Base-by-base conservation (phyloP, 2,113 vertebrate species). In the Urocitellus parryii region DNA sequence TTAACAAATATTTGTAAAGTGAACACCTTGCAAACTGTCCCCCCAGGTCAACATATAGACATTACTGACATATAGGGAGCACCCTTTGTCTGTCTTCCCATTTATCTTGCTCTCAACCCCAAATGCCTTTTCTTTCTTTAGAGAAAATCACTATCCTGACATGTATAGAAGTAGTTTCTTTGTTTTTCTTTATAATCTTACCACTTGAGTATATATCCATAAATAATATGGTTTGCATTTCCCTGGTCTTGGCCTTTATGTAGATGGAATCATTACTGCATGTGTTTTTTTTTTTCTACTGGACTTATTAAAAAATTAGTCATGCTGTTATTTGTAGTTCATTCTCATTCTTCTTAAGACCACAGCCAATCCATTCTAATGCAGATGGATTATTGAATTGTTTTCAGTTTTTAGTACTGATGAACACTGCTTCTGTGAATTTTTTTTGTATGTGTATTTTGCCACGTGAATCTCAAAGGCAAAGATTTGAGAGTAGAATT, bases 141-240 rank as follows among this genome's bases (percentile, higher is more conserved):
- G 80, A 32, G 72, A 27, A 78, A 45, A 70, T 61, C 12, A 32
- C 32, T 85, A 9, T 34, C 73, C 20, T 90, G 48, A 70, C 13
- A 70, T 77, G 85, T 63, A 78, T 39, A 51, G 34, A 73, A 65
- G 18, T 53, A 65, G 25, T 67, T 82, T 94, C 56, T 22, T 94
- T 89, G 61, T 37, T 94, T 94, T 82, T 83, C 82, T 87, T 91
- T 9, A 13, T 73, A 80, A 73, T 80, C 27, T 53, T 79, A 86
- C 74, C n/a, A 53, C 48, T 78, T 84, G 12, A 4, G 34, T 80
- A 63, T 65, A 78, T 2, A 61, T n/a, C 25, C 37, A 51, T 58
- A 80, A 90, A 80, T 27, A 91, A 80, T 37, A 74, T 29, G 56
- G 24, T 81, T 87, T 79, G 61, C 3, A 9, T 87, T 91, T 89